Conservation (phyloP, 2,797 vertebrate species). For the Manis crassicaudata region DNA sequence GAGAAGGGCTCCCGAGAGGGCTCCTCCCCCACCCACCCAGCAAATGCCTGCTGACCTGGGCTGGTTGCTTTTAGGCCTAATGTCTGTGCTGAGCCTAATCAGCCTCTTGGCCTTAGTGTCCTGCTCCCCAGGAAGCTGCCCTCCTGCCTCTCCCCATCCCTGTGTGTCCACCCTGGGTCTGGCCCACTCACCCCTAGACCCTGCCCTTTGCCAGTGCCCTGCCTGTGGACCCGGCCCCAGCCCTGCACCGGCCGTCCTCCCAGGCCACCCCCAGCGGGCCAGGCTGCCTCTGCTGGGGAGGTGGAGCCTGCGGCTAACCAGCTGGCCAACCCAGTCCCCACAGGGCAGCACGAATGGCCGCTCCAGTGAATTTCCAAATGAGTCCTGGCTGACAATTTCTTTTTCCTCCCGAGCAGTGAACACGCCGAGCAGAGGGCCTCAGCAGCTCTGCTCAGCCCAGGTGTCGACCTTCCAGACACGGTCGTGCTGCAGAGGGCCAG, state of each 20-base stretch:
- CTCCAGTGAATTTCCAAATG: conserved; percentile 42
- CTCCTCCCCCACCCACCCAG: not conserved
- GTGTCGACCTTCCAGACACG: not conserved
- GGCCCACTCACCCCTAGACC: not conserved
- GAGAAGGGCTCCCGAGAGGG: not conserved
- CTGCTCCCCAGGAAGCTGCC: not conserved
- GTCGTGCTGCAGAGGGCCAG: accelerated
- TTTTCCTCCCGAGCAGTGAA: not conserved
- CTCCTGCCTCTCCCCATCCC: not conserved
- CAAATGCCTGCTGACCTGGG: accelerated
- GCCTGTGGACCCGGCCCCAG: too few species aligned
- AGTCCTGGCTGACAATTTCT: not conserved
- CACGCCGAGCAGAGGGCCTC: not conserved
- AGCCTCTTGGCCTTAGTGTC: not conserved
- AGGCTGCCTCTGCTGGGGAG: too few species aligned
- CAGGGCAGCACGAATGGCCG: not conserved
- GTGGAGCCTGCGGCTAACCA: not conserved
- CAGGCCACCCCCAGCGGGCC: too few species aligned
- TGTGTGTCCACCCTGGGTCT: accelerated
- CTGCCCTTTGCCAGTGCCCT: not conserved
- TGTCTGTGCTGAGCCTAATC: not conserved
- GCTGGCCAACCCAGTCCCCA: not conserved
- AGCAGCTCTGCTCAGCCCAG: too few species aligned
- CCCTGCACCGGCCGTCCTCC: not conserved
- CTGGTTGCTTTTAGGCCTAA: not conserved